A percentile compares a stretch with the other conserved stretches of the same genome.
These are phyloP conservation scores for Eupithecia pulchellata DNA, from an alignment of 2,888 invertebrate species.

Conservation along the genomic window DNA sequence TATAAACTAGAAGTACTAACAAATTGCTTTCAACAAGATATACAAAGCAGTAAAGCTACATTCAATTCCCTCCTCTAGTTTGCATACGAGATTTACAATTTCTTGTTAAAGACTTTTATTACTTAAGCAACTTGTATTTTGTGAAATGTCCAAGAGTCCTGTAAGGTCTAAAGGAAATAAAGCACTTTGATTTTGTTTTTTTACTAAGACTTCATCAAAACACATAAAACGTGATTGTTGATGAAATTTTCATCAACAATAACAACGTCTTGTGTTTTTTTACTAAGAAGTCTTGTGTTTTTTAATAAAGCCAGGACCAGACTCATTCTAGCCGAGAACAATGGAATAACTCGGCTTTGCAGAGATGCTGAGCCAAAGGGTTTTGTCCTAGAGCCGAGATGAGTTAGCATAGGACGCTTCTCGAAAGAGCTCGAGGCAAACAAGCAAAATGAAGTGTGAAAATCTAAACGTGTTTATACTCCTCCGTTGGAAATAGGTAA, in stretches of 20 bases:
- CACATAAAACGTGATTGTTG: no score
- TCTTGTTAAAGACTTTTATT: no score
- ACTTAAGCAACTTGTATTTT: no score
- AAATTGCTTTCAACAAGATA: constrained; percentile 3
- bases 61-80: constrained; percentile 24
- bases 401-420: constrained; percentile 58
- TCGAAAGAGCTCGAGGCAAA: constrained; percentile 50
- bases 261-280: constrained; percentile 46
- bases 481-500: background rate
- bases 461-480: constrained; percentile 39
- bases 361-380: constrained; percentile 64
- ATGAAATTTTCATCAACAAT: constrained; percentile 30
- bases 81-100: constrained; percentile 31
- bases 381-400: constrained; percentile 67
- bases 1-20: background rate
- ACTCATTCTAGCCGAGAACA: constrained; percentile 63
- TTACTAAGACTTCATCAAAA: no score
- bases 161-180: no score
- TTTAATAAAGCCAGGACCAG: constrained; percentile 58
- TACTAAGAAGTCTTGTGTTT: constrained; percentile 53
- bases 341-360: constrained; percentile 69
- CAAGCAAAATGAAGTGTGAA: constrained; percentile 47
- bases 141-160: no score
- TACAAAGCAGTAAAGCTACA: constrained; percentile 1
- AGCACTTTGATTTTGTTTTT: no score